Conservation (phyloP, 2,113 vertebrate species). For the Cyanistes caeruleus region DNA sequence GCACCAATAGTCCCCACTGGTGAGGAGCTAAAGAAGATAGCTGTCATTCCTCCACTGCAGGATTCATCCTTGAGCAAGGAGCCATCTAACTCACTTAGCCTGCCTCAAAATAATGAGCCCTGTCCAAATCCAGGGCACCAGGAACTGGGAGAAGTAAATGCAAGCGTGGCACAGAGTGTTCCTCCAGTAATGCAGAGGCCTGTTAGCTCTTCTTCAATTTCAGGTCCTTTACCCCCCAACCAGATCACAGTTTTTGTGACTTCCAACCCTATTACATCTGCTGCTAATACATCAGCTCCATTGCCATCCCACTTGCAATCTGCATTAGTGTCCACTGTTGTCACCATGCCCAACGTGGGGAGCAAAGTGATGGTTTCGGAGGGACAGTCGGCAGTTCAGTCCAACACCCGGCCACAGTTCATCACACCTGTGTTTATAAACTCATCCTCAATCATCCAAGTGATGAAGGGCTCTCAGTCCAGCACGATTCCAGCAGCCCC, state of each 20-base stretch:
- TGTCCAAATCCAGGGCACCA: slow-evolving; percentile 69
- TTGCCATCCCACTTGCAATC: slow-evolving; percentile 83
- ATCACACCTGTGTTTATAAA: slow-evolving; percentile 94
- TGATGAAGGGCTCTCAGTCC: slow-evolving; percentile 89
- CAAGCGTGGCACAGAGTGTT: slow-evolving; percentile 77
- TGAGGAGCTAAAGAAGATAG: slow-evolving; percentile 77
- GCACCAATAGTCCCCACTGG: slow-evolving; percentile 50
- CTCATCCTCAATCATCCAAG: slow-evolving; percentile 90
- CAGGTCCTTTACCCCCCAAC: slow-evolving; percentile 80
- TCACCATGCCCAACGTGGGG: slow-evolving; percentile 84
- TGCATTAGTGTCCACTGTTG: slow-evolving; percentile 86
- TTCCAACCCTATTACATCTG: slow-evolving; percentile 89
- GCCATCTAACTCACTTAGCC: slow-evolving; percentile 62
- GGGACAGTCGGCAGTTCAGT: slow-evolving; percentile 75
- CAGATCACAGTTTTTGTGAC: slow-evolving; percentile 97
- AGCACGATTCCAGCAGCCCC: slow-evolving; percentile 77
- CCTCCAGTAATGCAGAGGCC: slow-evolving; percentile 86
- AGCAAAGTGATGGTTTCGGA: slow-evolving; percentile 88
- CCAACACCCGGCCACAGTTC: slow-evolving; percentile 83
- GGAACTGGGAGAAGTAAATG: slow-evolving; percentile 74
- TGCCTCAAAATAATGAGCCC: slow-evolving; percentile 69
- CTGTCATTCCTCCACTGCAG: slow-evolving; percentile 72
- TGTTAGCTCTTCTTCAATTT: slow-evolving; percentile 82
- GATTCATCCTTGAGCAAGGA: slow-evolving; percentile 73
- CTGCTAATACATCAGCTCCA: slow-evolving; percentile 79